These are phyloP conservation scores for Indicator maculatus DNA, from an alignment of 2,113 vertebrate species.

Conservation along the genomic window DNA sequence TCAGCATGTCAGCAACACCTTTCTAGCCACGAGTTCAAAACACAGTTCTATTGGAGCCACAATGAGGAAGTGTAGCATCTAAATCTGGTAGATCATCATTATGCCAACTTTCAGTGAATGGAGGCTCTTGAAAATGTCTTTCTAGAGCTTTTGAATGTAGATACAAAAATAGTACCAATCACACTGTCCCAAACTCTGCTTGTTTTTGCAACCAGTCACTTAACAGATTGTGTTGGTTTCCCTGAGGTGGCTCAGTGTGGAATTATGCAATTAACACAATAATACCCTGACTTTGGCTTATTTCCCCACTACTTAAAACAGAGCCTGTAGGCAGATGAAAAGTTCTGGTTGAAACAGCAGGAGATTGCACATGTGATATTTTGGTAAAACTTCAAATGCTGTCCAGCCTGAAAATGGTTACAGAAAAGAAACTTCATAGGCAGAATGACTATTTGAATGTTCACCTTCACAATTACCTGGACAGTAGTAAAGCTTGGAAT, in stretches of 20 bases:
- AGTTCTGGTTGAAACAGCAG: neutral
- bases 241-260: neutral
- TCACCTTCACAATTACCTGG: neutral
- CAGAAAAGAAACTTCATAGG: neutral
- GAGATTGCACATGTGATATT: neutral
- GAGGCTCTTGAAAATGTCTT: neutral
- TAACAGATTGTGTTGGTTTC: neutral
- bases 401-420: neutral
- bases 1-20: neutral
- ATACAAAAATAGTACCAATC: neutral
- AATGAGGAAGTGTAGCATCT: neutral
- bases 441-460: neutral
- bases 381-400: neutral
- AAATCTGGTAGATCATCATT: neutral
- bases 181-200: neutral
- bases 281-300: neutral
- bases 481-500: neutral
- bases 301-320: neutral
- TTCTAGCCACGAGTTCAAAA: neutral
- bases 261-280: neutral
- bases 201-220: neutral
- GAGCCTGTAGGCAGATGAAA: neutral
- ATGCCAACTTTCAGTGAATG: neutral
- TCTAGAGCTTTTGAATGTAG: neutral
- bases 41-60: neutral